A percentile compares a stretch with the other conserved stretches of the same genome.
These are phyloP conservation scores for Poecile atricapillus DNA, from an alignment of 2,113 vertebrate genomes.

Conservation along the genomic window DNA sequence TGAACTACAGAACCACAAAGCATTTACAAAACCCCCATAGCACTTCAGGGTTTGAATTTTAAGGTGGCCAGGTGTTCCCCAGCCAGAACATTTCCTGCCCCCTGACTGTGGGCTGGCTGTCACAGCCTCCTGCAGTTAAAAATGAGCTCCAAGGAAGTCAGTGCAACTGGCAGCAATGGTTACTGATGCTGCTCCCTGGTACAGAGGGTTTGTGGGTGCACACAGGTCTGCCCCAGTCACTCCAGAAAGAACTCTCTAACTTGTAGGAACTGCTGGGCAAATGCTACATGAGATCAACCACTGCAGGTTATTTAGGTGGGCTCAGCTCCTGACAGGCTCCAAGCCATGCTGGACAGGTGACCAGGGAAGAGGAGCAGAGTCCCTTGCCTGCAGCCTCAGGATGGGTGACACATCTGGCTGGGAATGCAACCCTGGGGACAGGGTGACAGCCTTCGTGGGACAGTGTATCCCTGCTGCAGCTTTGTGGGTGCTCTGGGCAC, in stretches of 20 bases:
- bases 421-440: not conserved
- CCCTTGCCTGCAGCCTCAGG: not conserved
- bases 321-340: not conserved
- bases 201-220: not conserved
- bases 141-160: not conserved
- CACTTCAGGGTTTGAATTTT: not conserved
- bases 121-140: not conserved
- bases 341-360: not conserved
- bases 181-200: not conserved
- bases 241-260: conserved; percentile 39
- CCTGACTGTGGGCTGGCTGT: not conserved
- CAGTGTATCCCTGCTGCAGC: not conserved
- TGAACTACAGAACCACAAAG: not conserved
- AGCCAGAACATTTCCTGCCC: not conserved
- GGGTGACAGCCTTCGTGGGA: not conserved
- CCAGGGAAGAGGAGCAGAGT: not conserved
- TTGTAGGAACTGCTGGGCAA: not conserved
- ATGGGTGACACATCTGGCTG: not conserved
- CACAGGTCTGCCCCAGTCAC: not conserved
- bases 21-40: not conserved
- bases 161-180: not conserved
- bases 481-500: not conserved
- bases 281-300: conserved; percentile 40
- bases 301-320: not conserved
- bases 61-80: not conserved